Evolutionary conservation across 2,797 vertebrate genomes (phyloP), one percentile per base, ranked within the genome.

Genomic region (Lateolabrax maculatus): DNA sequence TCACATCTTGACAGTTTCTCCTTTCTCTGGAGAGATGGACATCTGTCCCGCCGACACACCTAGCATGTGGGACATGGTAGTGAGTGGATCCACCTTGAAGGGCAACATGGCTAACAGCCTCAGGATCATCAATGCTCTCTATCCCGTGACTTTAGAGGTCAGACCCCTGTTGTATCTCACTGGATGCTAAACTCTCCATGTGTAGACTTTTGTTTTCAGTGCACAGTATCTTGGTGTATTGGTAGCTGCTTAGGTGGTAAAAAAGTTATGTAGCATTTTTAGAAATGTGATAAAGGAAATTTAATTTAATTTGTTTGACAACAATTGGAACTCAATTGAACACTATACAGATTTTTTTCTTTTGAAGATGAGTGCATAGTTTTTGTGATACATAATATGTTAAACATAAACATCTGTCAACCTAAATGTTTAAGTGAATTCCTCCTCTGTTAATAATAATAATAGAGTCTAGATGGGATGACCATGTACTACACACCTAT

Each of bases 11-110:
- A 98, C 97, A 0, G 95, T 99, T 79, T 98, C 94, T 55, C 96
- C 98, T 0, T 99, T 98, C 92, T 96, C 96, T 0, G 97, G 97
- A 21, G 96, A 98, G 71, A 92, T 92, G 1, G 98, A 98, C 87
- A 97, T 98, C 89, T 98, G 97, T 44, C 98, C 97, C 0, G 79
- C 90, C 0, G 95, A 95, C 44, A 90, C 92, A 0, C 84, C 93
- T 13, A 94, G 91, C 85, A 94, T 94, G 76, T 90, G 89, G 5
- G 95, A 97, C 60, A 87, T 97, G 88, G 94, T 96, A 15, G 86
- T 96, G 44, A 93, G 93, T 49, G 96, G 97, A 0, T 72, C 77
- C 70, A 94, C 91, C 74, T 90, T 98, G 41, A 96, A 97, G 75
- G 91, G 94, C 66, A 97, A 96, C 0, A n/a, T 95, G 52, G 94